Evolutionary conservation across 2,113 vertebrate species (phyloP).

Genomic region (Ramphastos sulfuratus): DNA sequence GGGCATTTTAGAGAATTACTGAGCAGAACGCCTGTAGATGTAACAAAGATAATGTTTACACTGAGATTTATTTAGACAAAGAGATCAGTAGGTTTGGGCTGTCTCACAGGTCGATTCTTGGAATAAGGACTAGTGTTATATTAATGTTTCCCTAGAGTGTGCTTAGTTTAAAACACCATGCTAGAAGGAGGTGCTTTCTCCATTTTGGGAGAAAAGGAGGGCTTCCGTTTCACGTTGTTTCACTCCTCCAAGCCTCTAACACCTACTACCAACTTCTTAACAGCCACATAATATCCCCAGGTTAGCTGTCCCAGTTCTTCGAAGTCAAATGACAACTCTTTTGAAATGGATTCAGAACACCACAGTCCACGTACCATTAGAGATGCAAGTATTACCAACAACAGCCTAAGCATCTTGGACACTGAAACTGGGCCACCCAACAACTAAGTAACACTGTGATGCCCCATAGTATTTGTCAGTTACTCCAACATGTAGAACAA

Average conservation of each 20-base stretch:
- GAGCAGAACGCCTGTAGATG: conserved; percentile 38
- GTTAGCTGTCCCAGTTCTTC: neutral
- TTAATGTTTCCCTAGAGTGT: neutral
- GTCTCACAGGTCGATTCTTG: neutral
- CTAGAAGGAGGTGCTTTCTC: neutral
- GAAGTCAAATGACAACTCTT: neutral
- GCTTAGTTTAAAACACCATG: neutral
- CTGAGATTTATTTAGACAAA: conserved; percentile 62
- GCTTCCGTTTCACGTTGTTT: neutral
- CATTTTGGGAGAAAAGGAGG: neutral
- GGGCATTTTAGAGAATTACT: conserved; percentile 65
- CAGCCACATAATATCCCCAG: neutral
- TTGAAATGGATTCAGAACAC: neutral
- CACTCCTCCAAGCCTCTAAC: neutral
- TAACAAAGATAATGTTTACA: conserved; percentile 50
- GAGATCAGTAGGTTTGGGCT: neutral
- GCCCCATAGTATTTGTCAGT: neutral
- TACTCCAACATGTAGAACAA: neutral
- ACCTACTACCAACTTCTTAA: neutral
- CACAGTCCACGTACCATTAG: fast-evolving
- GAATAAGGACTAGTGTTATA: neutral
- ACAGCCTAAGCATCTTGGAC: neutral
- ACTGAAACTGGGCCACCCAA: neutral
- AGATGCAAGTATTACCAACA: neutral
- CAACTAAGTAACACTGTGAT: fast-evolving